Evolutionary conservation across 2,797 vertebrate species (phyloP), one percentile per base, ranked within the genome.

Genomic region (Macrochelys suwanniensis): DNA sequence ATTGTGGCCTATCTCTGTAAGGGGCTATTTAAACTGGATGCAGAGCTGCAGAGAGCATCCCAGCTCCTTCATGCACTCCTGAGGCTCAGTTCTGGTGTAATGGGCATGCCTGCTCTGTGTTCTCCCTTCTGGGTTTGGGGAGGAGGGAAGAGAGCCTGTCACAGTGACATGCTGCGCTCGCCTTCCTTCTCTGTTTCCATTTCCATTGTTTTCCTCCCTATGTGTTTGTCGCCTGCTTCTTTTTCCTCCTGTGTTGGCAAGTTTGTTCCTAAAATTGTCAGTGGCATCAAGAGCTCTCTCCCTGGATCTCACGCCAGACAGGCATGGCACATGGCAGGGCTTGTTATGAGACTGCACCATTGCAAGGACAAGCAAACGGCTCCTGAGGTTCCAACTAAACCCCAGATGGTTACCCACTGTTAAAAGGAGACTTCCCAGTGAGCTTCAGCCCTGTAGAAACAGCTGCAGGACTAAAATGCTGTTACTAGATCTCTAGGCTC

Each of bases 161-260:
- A 21, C 11, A 25, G 23, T 13, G 11, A 26, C 5, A 21, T 2
- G 37, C 37, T 12, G 42, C 11, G 1, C 42, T 47, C 6, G 3
- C 25, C 71, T 76, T 76, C 21, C n/a, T 42, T 11, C 37, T 47
- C 17, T 42, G 71, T 42, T 47, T 76, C 23, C 61, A 68, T 8
- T 68, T n/a, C 61, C 42, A 47, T 15, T 47, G 71, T 45, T 76
- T 76, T 76, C 71, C 42, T 47, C 71, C 25, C 12, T 42, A 11
- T 6, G 11, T 15, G 25, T 76, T 26, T 47, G 71, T 7, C 7
- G 10, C 42, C 25, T 15, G 42, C 23, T 76, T 74, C 37, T 76
- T 47, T 76, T 47, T 76, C 28, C 23, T 28, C 42, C 42, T 47
- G 9, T 28, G 23, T 45, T 13, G 25, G 71, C 23, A 47, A 76